Evolutionary conservation across 2,888 invertebrate genomes (phyloP).

Genomic region (Diaphora mendica): DNA sequence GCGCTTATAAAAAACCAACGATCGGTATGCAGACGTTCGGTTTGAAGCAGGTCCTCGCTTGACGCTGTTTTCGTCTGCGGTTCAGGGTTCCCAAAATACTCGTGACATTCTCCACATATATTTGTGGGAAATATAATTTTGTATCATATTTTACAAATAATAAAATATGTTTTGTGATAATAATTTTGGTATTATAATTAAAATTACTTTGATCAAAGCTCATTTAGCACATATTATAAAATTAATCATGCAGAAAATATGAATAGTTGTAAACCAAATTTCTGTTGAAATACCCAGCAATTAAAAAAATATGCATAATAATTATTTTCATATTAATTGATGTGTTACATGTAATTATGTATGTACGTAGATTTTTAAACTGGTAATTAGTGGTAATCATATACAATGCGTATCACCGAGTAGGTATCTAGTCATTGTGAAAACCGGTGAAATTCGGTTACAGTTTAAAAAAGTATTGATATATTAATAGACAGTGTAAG

Average conservation of each 20-base stretch:
- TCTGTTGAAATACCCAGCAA: background rate
- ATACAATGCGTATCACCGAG: background rate
- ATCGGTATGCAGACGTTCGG: conserved; percentile 87
- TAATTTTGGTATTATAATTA: background rate
- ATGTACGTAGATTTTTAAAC: background rate
- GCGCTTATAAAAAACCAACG: conserved; percentile 84
- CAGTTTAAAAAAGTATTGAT: background rate
- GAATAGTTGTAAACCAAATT: background rate
- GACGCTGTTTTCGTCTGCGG: conserved; percentile 86
- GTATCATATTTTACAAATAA: background rate
- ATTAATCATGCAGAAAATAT: background rate
- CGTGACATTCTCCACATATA: conserved; percentile 61
- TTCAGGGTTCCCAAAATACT: conserved; percentile 75
- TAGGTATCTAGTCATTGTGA: background rate
- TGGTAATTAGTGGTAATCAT: background rate
- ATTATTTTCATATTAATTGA: background rate
- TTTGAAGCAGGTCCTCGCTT: conserved; percentile 85
- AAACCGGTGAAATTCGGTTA: background rate
- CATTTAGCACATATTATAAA: background rate
- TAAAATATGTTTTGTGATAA: background rate
- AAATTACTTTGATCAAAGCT: background rate
- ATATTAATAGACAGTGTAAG: background rate
- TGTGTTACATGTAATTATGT: background rate
- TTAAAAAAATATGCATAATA: background rate
- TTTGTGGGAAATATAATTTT: conserved; percentile 12